Percentiles rank a stretch among this genome's conserved stretches.
Evolutionary conservation across 2,797 vertebrate species (phyloP).

Genomic region (Cirrhinus mrigala): DNA sequence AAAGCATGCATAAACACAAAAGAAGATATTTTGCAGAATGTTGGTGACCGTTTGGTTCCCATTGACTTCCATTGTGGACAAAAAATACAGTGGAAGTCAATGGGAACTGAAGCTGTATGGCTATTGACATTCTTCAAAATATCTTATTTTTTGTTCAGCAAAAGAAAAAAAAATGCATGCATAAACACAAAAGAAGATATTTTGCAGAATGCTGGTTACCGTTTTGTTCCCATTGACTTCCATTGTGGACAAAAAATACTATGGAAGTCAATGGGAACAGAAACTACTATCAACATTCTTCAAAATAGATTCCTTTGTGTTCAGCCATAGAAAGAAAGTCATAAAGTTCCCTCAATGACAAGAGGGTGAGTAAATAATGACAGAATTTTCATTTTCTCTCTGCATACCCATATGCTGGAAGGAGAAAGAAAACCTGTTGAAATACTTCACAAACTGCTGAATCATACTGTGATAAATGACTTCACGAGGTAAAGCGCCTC

Average conservation of each 20-base stretch:
- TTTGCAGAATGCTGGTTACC: too few species aligned
- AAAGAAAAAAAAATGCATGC: too few species aligned
- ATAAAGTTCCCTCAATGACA: constrained; percentile 7
- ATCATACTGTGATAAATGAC: constrained; percentile 23
- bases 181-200: too few species aligned
- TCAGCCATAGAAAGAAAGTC: not conserved
- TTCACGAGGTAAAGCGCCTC: not conserved
- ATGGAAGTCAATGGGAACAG: not conserved
- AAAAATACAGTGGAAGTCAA: too few species aligned
- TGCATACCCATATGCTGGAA: not conserved
- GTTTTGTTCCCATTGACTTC: too few species aligned
- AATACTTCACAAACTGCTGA: constrained; percentile 12
- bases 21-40: not conserved
- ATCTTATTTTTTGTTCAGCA: too few species aligned
- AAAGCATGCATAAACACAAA: not conserved
- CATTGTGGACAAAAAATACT: too few species aligned
- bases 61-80: too few species aligned
- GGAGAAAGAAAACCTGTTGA: not conserved
- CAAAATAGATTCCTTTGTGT: not conserved
- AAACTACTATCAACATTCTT: not conserved
- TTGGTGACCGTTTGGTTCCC: not conserved
- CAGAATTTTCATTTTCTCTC: not conserved
- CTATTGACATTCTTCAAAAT: too few species aligned
- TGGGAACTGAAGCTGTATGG: too few species aligned
- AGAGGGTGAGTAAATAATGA: not conserved